These are phyloP conservation scores for Drosophila hamatofila DNA, from an alignment of 2,888 invertebrate genomes.

Conservation along the genomic window DNA sequence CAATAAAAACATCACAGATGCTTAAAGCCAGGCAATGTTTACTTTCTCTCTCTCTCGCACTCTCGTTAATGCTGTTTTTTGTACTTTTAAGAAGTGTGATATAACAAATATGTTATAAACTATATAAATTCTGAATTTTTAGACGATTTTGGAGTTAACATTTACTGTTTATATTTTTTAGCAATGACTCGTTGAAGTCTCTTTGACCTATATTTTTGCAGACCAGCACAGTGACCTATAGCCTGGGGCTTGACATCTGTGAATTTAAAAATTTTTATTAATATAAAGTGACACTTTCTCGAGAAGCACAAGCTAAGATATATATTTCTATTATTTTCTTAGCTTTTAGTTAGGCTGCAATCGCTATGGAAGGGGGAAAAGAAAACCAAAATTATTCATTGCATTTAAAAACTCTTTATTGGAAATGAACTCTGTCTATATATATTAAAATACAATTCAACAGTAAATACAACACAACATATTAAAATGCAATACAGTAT, in stretches of 20 bases:
- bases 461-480: constrained; percentile 81
- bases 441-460: constrained; percentile 78
- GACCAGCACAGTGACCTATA: no score
- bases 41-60: neutral
- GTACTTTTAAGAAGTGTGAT: neutral
- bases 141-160: no score
- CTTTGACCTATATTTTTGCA: no score
- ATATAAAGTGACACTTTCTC: no score
- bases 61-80: neutral
- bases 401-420: constrained; percentile 80
- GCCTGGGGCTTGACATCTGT: no score
- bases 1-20: constrained; percentile 41
- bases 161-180: no score
- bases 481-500: constrained; percentile 78
- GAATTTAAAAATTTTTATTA: no score
- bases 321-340: neutral
- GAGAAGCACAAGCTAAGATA: neutral
- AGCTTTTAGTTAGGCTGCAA: neutral
- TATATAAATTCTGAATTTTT: neutral
- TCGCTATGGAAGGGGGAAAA: neutral
- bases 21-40: neutral
- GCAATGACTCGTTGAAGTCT: no score
- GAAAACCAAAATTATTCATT: constrained; percentile 11
- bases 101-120: neutral
- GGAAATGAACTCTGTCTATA: constrained; percentile 73